Conservation (phyloP, 30 jellyfish, hydroid and myxozoan genomes). For the Cassiopea andromeda region DNA sequence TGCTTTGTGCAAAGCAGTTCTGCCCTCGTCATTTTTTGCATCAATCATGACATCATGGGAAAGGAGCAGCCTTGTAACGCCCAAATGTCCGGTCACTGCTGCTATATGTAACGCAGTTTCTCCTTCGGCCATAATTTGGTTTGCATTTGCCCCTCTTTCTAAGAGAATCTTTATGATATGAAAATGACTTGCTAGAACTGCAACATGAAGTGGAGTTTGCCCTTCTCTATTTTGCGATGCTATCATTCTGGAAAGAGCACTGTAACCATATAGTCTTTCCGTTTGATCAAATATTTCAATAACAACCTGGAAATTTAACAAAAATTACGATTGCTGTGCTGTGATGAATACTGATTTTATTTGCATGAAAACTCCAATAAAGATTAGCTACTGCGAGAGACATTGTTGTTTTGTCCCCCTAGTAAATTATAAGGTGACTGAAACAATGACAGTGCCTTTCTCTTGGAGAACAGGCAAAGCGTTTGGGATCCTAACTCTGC, state of each 20-base stretch:
- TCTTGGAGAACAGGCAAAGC: too few relatives aligned
- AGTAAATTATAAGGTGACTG: too few relatives aligned
- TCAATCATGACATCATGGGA: conserved; percentile 79
- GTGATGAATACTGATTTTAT: too few relatives aligned
- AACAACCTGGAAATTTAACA: conserved; percentile 39
- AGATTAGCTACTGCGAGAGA: too few relatives aligned
- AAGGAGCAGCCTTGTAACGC: conserved; percentile 68
- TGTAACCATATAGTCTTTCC: conserved; percentile 59
- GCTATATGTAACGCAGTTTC: conserved; percentile 90
- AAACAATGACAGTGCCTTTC: too few relatives aligned
- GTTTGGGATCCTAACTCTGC: too few relatives aligned
- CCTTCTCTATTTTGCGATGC: conserved; percentile 80
- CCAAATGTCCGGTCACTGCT: conserved; percentile 87
- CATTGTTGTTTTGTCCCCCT: too few relatives aligned
- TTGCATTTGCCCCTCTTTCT: conserved; percentile 87
- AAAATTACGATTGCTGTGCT: too few relatives aligned
- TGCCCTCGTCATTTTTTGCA: conserved; percentile 78
- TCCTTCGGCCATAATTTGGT: conserved; percentile 80
- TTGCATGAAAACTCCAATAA: too few relatives aligned
- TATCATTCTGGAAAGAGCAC: conserved; percentile 59
- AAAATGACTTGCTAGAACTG: conserved; percentile 83
- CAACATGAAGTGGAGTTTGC: conserved; percentile 88
- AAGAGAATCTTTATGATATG: conserved; percentile 71
- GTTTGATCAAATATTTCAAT: conserved; percentile 61
- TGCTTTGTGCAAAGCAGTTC: conserved; percentile 90